Conservation (phyloP, 2,113 vertebrate genomes). For the Sialia sialis region DNA sequence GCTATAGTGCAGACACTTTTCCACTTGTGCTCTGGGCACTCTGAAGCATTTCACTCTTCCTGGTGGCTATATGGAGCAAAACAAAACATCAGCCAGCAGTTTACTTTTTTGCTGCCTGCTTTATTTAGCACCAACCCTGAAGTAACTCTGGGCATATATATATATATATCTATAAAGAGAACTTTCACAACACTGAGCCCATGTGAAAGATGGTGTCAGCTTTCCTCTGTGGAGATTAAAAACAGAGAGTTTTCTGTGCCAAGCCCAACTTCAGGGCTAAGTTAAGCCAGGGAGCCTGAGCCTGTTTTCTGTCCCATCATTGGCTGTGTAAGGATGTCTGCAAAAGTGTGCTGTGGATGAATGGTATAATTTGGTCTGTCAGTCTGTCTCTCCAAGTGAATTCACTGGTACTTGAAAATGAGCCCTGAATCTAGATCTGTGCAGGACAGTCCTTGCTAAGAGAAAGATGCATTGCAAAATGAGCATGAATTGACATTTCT, state of each 20-base stretch:
- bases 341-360: background rate
- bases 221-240: conserved; percentile 30
- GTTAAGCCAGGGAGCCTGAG: background rate
- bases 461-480: background rate
- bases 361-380: background rate
- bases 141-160: conserved; percentile 37
- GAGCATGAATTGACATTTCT: background rate
- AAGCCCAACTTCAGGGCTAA: background rate
- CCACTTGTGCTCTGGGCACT: conserved; percentile 3
- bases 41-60: conserved; percentile 31
- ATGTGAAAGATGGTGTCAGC: conserved; percentile 36
- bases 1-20: conserved; percentile 7
- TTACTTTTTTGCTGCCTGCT: conserved; percentile 51
- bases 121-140: conserved; percentile 43
- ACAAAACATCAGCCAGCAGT: conserved; percentile 34
- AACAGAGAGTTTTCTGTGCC: conserved; percentile 19
- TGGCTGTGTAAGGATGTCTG: background rate
- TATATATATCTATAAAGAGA: too few relatives aligned
- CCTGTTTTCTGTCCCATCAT: background rate
- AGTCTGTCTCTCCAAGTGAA: background rate
- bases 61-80: conserved; percentile 49
- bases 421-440: background rate
- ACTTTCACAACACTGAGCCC: conserved; percentile 11
- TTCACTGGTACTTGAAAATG: background rate
- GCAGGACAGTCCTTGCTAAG: background rate